phyloP scores from a whole-genome alignment of 1,140 invertebrate species.

The Drosophila nasuta region DNA sequence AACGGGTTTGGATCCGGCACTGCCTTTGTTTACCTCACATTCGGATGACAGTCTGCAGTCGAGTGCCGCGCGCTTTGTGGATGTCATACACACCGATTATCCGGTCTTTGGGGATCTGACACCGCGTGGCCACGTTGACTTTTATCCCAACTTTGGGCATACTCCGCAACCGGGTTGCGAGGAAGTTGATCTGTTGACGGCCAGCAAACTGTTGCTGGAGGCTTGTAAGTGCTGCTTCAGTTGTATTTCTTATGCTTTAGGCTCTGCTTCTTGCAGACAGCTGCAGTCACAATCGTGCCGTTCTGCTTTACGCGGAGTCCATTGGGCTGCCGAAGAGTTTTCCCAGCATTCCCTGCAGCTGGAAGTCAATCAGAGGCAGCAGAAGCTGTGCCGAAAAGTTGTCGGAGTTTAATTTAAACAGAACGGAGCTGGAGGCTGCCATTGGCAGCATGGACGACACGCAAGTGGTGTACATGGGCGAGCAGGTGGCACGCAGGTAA shows the following conservation, averaged over 20 bases:
- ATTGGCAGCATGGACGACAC: conserved; percentile 23
- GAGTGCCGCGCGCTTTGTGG: conserved; percentile 86
- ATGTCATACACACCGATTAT: conserved; percentile 87
- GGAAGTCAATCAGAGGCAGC: conserved; percentile 46
- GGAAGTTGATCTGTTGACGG: conserved; percentile 68
- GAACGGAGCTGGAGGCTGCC: conserved; percentile 11
- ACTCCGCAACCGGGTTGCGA: conserved; percentile 88
- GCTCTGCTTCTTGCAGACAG: conserved; percentile 53
- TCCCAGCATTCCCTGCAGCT: conserved; percentile 61
- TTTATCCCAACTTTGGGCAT: conserved; percentile 88
- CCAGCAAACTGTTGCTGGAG: conserved; percentile 76
- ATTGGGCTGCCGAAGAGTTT: conserved; percentile 67
- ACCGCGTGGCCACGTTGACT: conserved; percentile 87
- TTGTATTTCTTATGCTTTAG: not conserved
- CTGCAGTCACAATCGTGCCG: conserved; percentile 81
- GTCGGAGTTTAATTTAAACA: not conserved
- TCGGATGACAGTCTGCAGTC: conserved; percentile 84
- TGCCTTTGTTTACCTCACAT: conserved; percentile 86
- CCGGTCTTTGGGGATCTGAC: conserved; percentile 86
- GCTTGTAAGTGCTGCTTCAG: conserved; percentile 57
- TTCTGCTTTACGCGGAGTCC: conserved; percentile 74
- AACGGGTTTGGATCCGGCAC: conserved; percentile 87
- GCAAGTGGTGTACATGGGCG: conserved; percentile 71
- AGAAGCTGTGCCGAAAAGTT: conserved; percentile 34
- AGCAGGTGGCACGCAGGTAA: conserved; percentile 66